Base-by-base conservation (phyloP, 1,140 invertebrate species). In the Calliopsis andreniformis region DNA sequence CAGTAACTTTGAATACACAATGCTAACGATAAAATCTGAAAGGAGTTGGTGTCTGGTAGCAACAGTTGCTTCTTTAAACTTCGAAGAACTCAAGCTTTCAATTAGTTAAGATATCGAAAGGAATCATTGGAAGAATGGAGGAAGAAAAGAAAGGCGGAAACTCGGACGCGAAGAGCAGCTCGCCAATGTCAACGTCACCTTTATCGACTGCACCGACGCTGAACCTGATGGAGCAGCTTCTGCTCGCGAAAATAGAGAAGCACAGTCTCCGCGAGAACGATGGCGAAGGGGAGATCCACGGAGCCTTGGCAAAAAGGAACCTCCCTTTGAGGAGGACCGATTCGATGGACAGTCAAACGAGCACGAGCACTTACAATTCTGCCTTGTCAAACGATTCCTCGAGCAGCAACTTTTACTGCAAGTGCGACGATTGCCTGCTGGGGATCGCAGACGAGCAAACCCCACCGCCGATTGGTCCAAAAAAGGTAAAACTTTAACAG, bases 401-500 rank as follows among this genome's bases (percentile, higher is more conserved):
- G n/a, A 58, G 56, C 28, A 80, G 80, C 23, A 83, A 83, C 73
- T 76, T 84, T 55, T 94, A 96, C 56, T 97, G 96, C 89, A 92
- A 94, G 39, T 97, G 96, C 89, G 96, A 97, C 87, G 96, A 97
- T 89, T 97, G 96, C 79, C 90, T 97, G 43, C 92, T 97, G 72
- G 96, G 96, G 6, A 97, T 97, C 80, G 95, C 94, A 72, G 96
- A 97, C 92, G 93, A 94, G 63, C 93, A 95, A 42, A 87, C 91
- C 51, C 93, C 93, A 53, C 86, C 91, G 10, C 88, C 88, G 28
- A 92, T 92, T 80, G 91, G 92, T 39, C 92, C 93, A 58, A 95
- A 94, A 92, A 96, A 96, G 95, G 92, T 93, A 93, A 81, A 3
- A 47, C 1, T 2, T 10, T 3, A 28, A 10, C 23, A 23, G 25